Evolutionary conservation across 2,113 vertebrate genomes (phyloP).

Genomic region (Phocoena phocoena): DNA sequence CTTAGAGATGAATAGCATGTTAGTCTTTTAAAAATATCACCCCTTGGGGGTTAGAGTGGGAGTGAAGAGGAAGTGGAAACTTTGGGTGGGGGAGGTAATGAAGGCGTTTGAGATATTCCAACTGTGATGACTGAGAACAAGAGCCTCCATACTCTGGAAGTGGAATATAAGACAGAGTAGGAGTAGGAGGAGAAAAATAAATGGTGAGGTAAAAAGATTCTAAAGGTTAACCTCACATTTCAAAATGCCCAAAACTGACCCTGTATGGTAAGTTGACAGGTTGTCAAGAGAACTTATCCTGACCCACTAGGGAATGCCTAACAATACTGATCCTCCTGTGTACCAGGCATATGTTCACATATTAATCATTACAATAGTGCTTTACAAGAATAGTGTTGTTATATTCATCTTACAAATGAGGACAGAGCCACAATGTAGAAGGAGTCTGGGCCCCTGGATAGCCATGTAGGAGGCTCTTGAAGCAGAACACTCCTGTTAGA

Average conservation of each 20-base stretch:
- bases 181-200: background rate
- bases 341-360: background rate
- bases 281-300: background rate
- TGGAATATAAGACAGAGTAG: background rate
- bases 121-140: background rate
- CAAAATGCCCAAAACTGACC: background rate
- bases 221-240: conserved; percentile 16
- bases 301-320: background rate
- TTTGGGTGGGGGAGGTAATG: background rate
- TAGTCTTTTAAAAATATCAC: conserved; percentile 12
- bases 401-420: background rate
- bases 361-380: background rate
- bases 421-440: background rate
- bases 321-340: background rate
- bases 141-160: background rate
- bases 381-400: background rate
- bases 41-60: background rate
- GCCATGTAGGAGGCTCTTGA: background rate
- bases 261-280: background rate
- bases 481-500: background rate
- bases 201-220: background rate
- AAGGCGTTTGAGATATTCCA: background rate
- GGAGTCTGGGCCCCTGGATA: background rate
- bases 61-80: background rate
- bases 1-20: conserved; percentile 9